A percentile compares a stretch with the other conserved stretches of the same genome.
These are phyloP conservation scores for Aphrocallistes beatrix DNA, from an alignment of 37 sponge, comb jelly and placozoan species.

Conservation along the genomic window DNA sequence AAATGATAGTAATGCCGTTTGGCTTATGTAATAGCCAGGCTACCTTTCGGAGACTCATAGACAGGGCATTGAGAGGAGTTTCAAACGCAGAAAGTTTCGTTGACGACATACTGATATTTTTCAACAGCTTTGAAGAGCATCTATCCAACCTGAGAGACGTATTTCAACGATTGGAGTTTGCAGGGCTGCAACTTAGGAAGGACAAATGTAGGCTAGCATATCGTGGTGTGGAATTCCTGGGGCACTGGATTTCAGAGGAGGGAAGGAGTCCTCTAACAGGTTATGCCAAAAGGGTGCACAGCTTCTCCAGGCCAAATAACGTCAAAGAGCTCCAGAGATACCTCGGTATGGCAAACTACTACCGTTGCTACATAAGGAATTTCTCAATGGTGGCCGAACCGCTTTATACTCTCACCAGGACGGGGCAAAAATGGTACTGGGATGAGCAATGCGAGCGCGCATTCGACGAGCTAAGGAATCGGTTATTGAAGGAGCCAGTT, in stretches of 20 bases:
- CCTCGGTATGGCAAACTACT: neutral
- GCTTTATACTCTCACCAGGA: neutral
- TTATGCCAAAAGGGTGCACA: neutral
- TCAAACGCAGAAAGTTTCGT: neutral
- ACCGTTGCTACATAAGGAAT: neutral
- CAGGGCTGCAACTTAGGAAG: neutral
- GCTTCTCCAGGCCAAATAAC: neutral
- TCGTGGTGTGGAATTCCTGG: neutral
- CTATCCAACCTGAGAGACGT: neutral
- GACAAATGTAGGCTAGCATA: neutral
- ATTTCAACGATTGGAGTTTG: neutral
- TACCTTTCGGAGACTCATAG: constrained; percentile 9
- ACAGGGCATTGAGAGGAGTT: neutral
- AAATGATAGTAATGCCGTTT: constrained; percentile 13
- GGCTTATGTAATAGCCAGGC: neutral
- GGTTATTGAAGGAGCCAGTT: neutral
- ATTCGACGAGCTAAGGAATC: constrained; percentile 6
- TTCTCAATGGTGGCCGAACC: constrained; percentile 7
- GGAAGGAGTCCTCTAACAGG: neutral
- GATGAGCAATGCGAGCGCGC: neutral
- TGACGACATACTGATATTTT: neutral
- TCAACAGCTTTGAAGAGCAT: constrained; percentile 2
- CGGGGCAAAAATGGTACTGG: neutral
- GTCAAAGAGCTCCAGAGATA: constrained; percentile 7
- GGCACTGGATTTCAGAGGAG: neutral